Evolutionary conservation across 2,888 invertebrate genomes (phyloP).

Genomic region (Acanthosepion lycidas): DNA sequence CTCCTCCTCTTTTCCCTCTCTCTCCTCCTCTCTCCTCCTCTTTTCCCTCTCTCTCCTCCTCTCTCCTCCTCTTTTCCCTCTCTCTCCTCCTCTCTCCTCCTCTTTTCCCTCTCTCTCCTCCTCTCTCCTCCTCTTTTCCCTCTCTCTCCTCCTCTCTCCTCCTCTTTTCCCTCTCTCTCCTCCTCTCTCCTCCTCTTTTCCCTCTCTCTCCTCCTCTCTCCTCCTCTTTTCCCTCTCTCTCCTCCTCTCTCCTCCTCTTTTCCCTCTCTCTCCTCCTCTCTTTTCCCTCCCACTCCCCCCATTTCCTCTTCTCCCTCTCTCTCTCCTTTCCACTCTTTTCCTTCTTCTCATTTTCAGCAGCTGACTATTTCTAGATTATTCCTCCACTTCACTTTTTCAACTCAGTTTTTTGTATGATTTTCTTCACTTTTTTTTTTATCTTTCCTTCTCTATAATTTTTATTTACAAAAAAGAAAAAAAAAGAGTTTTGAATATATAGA

Average conservation of each 20-base stretch:
- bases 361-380: neutral
- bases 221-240: too few relatives aligned
- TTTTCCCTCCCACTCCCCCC: fast-evolving
- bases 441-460: neutral
- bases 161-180: too few relatives aligned
- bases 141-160: neutral
- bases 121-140: neutral
- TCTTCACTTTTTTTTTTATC: neutral
- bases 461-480: neutral
- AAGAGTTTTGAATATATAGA: neutral
- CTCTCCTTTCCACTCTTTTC: too few relatives aligned
- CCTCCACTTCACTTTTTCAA: neutral
- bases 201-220: too few relatives aligned
- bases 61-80: neutral
- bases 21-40: neutral
- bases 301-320: too few relatives aligned
- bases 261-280: too few relatives aligned
- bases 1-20: neutral
- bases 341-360: neutral
- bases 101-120: neutral
- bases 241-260: too few relatives aligned
- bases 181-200: too few relatives aligned
- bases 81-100: neutral
- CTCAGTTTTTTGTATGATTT: neutral
- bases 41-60: neutral